These are phyloP conservation scores for Caenorhabditis auriculariae DNA, from an alignment of 2,888 invertebrate genomes.

Conservation along the genomic window DNA sequence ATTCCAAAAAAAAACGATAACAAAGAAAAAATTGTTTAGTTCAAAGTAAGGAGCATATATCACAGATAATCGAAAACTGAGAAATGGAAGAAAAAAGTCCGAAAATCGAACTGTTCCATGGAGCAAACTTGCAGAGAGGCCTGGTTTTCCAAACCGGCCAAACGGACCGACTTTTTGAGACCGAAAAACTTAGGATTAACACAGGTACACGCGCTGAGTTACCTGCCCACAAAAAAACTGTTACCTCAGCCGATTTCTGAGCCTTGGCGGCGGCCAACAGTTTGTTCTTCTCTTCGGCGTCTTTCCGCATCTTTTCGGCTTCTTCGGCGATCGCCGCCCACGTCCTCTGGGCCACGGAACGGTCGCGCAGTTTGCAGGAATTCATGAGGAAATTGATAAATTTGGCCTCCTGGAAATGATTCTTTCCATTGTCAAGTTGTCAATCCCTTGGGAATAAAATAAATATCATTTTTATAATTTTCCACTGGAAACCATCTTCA, in stretches of 20 bases:
- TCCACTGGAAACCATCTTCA: no score
- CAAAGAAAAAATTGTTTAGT: no score
- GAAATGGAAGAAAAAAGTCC: no score
- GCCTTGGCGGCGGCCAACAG: conserved; percentile 2
- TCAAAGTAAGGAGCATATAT: no score
- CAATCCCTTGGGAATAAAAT: not conserved
- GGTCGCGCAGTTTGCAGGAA: conserved; percentile 37
- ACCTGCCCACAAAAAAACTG: no score
- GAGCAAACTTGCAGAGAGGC: no score
- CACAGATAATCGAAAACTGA: no score
- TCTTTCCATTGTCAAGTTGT: no score
- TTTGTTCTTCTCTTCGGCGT: conserved; percentile 16
- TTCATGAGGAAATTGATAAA: conserved; percentile 60
- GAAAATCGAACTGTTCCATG: no score
- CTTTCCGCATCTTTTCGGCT: conserved; percentile 43
- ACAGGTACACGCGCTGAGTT: conserved; percentile 1
- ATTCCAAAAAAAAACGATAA: no score
- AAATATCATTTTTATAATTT: not conserved
- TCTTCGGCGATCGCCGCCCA: conserved; percentile 50
- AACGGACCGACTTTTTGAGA: no score
- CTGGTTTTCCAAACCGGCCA: no score
- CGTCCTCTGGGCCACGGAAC: conserved; percentile 32
- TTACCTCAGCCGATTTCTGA: conserved; percentile 8
- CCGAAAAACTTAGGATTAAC: not conserved
- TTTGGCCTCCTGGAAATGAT: conserved; percentile 45